phyloP scores from a whole-genome alignment of 2,113 vertebrate species.

The Ceyx cyanopectus region DNA sequence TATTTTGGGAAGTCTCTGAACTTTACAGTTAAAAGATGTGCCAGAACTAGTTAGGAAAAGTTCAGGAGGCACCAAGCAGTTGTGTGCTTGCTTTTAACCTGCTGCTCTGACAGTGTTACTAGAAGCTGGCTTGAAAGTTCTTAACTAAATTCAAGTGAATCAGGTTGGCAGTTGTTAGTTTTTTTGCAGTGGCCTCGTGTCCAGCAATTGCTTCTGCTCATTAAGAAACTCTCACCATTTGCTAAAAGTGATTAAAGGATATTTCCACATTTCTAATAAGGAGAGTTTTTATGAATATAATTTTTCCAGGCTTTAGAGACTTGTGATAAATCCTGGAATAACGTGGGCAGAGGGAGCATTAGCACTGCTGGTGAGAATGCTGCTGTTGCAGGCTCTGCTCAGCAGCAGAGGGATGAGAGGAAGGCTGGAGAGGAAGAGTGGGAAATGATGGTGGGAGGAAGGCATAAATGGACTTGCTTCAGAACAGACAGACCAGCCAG shows the following conservation, averaged over 20 bases:
- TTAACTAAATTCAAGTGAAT: neutral
- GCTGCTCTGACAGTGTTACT: neutral
- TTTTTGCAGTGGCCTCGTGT: neutral
- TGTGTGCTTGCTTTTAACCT: neutral
- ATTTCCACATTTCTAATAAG: neutral
- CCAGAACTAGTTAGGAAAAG: constrained; percentile 18
- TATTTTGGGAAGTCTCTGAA: constrained; percentile 52
- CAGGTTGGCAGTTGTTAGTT: neutral
- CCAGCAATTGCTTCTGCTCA: neutral
- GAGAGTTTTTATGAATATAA: neutral
- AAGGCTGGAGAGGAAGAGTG: neutral
- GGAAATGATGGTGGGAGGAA: neutral
- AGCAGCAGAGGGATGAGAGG: neutral
- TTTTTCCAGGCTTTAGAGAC: neutral
- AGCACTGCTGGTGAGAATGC: neutral
- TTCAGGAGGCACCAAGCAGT: neutral
- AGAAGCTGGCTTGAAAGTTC: constrained; percentile 4
- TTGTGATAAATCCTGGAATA: neutral
- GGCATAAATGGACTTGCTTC: neutral
- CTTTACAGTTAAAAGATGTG: constrained; percentile 13
- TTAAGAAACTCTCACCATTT: neutral
- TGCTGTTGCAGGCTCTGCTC: neutral
- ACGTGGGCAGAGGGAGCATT: rapidly evolving
- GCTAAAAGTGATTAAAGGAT: neutral
- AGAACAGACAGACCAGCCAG: neutral